These are phyloP conservation scores for Rotaria macrura DNA, from an alignment of 2,888 invertebrate species.

Conservation along the genomic window DNA sequence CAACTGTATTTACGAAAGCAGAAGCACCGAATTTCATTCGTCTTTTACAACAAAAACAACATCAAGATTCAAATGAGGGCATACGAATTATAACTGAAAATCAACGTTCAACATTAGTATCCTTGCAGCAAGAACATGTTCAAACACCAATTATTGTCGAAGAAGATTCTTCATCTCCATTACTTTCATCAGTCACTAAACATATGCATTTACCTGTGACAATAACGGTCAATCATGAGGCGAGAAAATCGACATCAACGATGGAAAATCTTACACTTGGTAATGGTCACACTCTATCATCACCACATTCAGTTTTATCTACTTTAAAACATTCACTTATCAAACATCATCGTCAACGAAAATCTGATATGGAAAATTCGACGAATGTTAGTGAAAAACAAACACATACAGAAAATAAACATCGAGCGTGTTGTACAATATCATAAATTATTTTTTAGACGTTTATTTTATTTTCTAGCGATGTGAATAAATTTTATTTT, in stretches of 20 bases:
- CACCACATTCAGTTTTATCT: neutral
- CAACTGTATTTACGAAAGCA: slow-evolving; percentile 27
- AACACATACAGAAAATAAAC: neutral
- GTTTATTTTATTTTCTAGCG: neutral
- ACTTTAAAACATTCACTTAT: neutral
- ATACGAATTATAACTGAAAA: neutral
- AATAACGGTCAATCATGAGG: neutral
- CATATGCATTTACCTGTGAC: neutral
- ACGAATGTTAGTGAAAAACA: neutral
- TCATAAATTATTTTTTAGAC: neutral
- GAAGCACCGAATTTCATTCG: slow-evolving; percentile 23
- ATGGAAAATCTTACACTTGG: neutral
- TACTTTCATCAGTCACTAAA: neutral
- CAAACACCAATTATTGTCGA: neutral
- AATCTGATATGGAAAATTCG: neutral
- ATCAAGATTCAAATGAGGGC: neutral
- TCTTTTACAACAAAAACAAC: neutral
- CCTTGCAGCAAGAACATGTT: neutral
- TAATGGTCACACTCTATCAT: neutral
- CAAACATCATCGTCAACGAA: neutral
- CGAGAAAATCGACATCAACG: neutral
- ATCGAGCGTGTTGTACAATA: neutral
- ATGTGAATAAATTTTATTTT: neutral
- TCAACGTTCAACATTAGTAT: neutral
- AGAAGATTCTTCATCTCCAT: neutral